These are phyloP conservation scores for Hypsopygia costalis DNA, from an alignment of 2,888 invertebrate genomes.

Conservation along the genomic window DNA sequence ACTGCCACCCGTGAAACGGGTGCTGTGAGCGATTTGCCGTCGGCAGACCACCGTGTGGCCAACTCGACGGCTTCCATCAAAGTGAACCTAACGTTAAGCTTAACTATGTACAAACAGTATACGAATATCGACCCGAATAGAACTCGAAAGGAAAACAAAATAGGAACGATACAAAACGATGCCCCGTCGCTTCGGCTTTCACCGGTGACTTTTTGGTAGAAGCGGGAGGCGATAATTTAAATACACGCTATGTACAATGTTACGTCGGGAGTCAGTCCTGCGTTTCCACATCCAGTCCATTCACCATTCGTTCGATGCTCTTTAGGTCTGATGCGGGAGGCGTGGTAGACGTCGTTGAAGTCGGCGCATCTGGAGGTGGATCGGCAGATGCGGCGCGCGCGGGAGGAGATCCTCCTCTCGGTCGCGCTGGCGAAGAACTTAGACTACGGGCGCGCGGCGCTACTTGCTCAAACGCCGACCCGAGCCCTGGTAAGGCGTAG, in stretches of 20 bases:
- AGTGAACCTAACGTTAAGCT: slow-evolving; percentile 59
- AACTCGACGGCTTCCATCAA: slow-evolving; percentile 25
- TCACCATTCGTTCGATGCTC: slow-evolving; percentile 98
- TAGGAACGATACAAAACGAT: slow-evolving; percentile 78
- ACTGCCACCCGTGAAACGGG: slow-evolving; percentile 20
- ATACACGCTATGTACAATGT: slow-evolving; percentile 74
- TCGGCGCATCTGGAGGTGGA: slow-evolving; percentile 78
- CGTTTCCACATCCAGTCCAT: slow-evolving; percentile 94
- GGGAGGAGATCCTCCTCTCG: slow-evolving; percentile 58
- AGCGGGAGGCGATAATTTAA: slow-evolving; percentile 53
- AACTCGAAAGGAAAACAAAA: slow-evolving; percentile 77
- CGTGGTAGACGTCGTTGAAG: slow-evolving; percentile 76
- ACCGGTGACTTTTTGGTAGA: slow-evolving; percentile 27
- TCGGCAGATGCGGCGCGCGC: slow-evolving; percentile 75
- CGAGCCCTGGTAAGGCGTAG: slow-evolving; percentile 89
- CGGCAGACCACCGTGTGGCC: slow-evolving; percentile 23
- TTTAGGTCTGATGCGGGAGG: slow-evolving; percentile 91
- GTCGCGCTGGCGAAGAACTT: slow-evolving; percentile 80
- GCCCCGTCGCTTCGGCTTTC: slow-evolving; percentile 35
- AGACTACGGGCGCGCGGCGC: slow-evolving; percentile 87
- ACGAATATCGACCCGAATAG: slow-evolving; percentile 74
- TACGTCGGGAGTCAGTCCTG: slow-evolving; percentile 67
- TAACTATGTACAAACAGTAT: slow-evolving; percentile 76
- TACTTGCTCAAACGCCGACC: slow-evolving; percentile 94
- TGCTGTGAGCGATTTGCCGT: slow-evolving; percentile 16